A percentile compares a stretch with the other conserved stretches of the same genome.
Conservation (phyloP, 2,797 vertebrate species). For the Potorous gilbertii region DNA sequence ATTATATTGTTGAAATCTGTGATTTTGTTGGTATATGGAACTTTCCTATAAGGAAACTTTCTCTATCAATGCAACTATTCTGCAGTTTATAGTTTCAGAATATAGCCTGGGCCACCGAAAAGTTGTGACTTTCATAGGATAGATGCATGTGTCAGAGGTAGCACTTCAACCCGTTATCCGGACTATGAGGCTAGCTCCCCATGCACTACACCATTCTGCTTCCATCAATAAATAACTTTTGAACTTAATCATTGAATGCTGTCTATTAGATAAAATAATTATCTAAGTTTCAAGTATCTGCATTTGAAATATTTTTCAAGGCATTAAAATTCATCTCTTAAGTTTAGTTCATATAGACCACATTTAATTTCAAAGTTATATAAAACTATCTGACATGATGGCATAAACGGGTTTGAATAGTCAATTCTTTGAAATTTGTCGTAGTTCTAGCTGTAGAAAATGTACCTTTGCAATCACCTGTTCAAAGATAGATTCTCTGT, state of each 20-base stretch:
- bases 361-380: conserved; percentile 45
- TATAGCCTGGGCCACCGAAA: neutral
- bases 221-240: neutral
- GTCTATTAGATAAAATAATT: conserved; percentile 4
- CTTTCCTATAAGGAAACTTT: neutral
- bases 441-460: conserved; percentile 21
- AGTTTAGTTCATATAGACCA: conserved; percentile 22
- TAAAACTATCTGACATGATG: conserved; percentile 6
- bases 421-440: conserved; percentile 39
- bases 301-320: conserved; percentile 13
- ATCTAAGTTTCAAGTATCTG: conserved; percentile 27
- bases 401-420: conserved; percentile 36
- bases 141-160: neutral
- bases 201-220: neutral
- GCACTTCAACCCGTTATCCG: neutral
- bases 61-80: neutral
- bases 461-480: conserved; percentile 20
- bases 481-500: conserved; percentile 23
- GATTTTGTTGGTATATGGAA: neutral
- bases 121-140: neutral
- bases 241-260: neutral
- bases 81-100: neutral
- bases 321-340: neutral
- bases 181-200: neutral
- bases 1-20: neutral